Conservation (phyloP, 2,888 invertebrate species). For the Pristionchus exspectatus region DNA sequence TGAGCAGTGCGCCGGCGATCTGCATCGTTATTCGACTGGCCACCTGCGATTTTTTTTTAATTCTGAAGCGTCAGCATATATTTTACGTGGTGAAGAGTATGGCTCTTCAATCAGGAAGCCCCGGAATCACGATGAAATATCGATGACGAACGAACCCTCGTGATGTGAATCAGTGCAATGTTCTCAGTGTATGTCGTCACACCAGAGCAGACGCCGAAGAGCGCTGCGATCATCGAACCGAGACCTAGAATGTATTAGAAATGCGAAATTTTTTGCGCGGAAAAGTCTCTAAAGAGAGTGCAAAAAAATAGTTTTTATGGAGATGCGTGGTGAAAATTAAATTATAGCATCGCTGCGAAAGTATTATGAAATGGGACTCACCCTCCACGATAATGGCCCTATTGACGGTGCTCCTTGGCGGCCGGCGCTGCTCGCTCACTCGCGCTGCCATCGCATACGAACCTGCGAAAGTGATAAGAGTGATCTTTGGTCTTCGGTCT, state of each 20-base stretch:
- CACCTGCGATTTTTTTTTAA: slow-evolving; percentile 58
- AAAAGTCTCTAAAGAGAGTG: too few relatives aligned
- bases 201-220: slow-evolving; percentile 70
- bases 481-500: slow-evolving; percentile 9
- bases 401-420: slow-evolving; percentile 71
- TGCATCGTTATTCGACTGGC: slow-evolving; percentile 75
- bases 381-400: slow-evolving; percentile 73
- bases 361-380: neutral
- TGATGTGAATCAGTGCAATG: slow-evolving; percentile 72
- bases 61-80: too few relatives aligned
- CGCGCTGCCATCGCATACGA: slow-evolving; percentile 65
- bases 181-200: slow-evolving; percentile 76
- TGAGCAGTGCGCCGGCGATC: slow-evolving; percentile 70
- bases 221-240: slow-evolving; percentile 69
- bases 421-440: slow-evolving; percentile 69
- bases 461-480: neutral
- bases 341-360: too few relatives aligned
- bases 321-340: too few relatives aligned
- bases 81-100: too few relatives aligned
- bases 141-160: slow-evolving; percentile 57
- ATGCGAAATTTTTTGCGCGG: too few relatives aligned
- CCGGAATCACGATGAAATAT: too few relatives aligned
- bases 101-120: too few relatives aligned
- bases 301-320: too few relatives aligned
- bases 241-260: slow-evolving; percentile 64